Conservation (phyloP, 2,888 invertebrate species). For the Ormia ochracea region DNA sequence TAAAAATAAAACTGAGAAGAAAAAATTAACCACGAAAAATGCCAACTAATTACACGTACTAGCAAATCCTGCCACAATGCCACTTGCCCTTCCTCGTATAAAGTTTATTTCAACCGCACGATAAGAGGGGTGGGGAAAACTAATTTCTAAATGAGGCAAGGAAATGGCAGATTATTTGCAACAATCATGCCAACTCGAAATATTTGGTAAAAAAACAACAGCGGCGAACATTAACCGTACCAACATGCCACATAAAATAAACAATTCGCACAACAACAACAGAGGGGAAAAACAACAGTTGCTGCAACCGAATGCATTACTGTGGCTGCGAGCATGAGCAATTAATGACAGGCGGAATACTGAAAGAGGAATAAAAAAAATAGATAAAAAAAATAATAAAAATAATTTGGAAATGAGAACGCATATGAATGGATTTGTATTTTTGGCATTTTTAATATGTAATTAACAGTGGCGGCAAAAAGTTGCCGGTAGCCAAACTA, state of each 20-base stretch:
- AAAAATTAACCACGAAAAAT: conserved; percentile 10
- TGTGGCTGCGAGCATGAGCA: background rate
- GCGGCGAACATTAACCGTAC: background rate
- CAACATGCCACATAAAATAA: conserved; percentile 22
- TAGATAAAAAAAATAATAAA: no score
- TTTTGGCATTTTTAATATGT: conserved; percentile 23
- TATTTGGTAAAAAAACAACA: conserved; percentile 10
- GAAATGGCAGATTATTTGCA: conserved; percentile 23
- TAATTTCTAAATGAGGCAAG: conserved; percentile 24
- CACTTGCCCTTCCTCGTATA: background rate
- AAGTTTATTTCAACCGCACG: conserved; percentile 22
- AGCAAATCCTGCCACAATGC: background rate
- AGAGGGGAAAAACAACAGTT: conserved; percentile 13
- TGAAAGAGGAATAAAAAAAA: conserved; percentile 3
- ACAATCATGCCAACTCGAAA: conserved; percentile 1
- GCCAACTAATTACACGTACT: conserved; percentile 49
- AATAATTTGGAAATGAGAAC: background rate
- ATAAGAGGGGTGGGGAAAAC: background rate
- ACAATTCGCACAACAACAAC: no score
- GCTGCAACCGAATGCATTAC: conserved; percentile 14
- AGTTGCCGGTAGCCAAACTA: background rate
- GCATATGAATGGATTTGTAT: conserved; percentile 1
- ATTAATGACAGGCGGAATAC: conserved; percentile 27
- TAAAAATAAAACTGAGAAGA: no score
- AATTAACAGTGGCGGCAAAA: background rate